Conservation (phyloP, 2,113 vertebrate species). For the Pelecanus crispus region DNA sequence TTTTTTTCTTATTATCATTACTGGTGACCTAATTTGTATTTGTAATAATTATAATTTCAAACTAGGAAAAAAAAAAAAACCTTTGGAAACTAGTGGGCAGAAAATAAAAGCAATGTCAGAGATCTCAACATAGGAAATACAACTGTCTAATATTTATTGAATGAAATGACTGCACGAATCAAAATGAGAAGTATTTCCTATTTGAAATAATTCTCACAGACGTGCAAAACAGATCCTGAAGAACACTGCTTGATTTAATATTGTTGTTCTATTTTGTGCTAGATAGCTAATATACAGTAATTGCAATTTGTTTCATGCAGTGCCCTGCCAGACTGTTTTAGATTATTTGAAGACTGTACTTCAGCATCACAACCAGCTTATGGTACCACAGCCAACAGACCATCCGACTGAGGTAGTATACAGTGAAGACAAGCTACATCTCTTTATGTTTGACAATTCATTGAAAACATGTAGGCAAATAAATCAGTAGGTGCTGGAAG, state of each 20-base stretch:
- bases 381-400: conserved; percentile 84
- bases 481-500: not conserved
- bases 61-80: not conserved
- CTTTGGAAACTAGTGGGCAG: not conserved
- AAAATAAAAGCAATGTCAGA: conserved; percentile 23
- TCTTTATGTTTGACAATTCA: not conserved
- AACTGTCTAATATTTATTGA: conserved; percentile 1
- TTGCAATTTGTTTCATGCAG: conserved; percentile 71
- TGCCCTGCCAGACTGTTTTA: conserved; percentile 93
- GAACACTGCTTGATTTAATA: conserved; percentile 9
- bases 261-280: not conserved
- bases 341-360: conserved; percentile 96
- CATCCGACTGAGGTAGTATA: conserved; percentile 87
- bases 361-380: conserved; percentile 92
- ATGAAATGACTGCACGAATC: conserved; percentile 43
- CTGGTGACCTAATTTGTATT: conserved; percentile 40
- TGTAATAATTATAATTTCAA: conserved; percentile 9
- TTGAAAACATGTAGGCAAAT: not conserved
- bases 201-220: conserved; percentile 3
- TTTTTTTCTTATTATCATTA: not conserved
- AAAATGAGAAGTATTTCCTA: conserved; percentile 34
- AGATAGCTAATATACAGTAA: not conserved
- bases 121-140: not conserved
- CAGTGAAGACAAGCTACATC: not conserved
- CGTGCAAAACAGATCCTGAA: not conserved